Base-by-base conservation (phyloP, 2,113 vertebrate genomes). In the Callospermophilus lateralis region DNA sequence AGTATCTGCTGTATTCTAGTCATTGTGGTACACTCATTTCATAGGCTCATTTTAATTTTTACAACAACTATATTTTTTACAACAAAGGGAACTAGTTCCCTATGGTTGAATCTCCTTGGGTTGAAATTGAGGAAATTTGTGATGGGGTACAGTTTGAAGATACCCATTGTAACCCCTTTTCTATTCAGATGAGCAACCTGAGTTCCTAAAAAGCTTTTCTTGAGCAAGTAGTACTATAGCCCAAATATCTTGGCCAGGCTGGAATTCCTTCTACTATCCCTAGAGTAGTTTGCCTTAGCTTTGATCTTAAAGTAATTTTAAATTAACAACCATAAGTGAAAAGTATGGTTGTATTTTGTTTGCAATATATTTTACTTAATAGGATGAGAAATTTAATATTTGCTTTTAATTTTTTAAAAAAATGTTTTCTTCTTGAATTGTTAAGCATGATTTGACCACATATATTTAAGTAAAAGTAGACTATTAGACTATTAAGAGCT, bases 11-110 rank as follows among this genome's bases (percentile, higher is more conserved):
- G 30, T 91, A 53, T 92, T 8, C 53, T 24, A 65, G 3, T 72
- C 53, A 80, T 20, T 53, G 30, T 87, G 65, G n/a, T 63, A 63
- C n/a, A 55, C 78, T 80, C 74, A 53, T 65, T 91, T 91, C 19
- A 58, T 86, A 73, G 83, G 42, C 65, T 95, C 13, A 74, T 16
- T 80, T 61, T 79, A 95, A 79, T 95, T 74, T 39, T 89, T 48
- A 67, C 16, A 63, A 37, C 58, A 72, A 53, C 77, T 79, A 22
- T 63, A 79, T 55, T 55, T 79, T 32, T 78, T 30, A 78, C 76
- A 34, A 53, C 32, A 51, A 53, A 78, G 34, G 76, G 42, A 26
- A 78, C 42, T 78, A 78, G 48, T 78, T 79, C 28, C 20, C 63
- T 95, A 42, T 91, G 61, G 32, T 90, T 79, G 53, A 53, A 73